These are phyloP conservation scores for Agelas oroides DNA, from an alignment of 37 sponge, comb jelly and placozoan genomes.

Conservation along the genomic window DNA sequence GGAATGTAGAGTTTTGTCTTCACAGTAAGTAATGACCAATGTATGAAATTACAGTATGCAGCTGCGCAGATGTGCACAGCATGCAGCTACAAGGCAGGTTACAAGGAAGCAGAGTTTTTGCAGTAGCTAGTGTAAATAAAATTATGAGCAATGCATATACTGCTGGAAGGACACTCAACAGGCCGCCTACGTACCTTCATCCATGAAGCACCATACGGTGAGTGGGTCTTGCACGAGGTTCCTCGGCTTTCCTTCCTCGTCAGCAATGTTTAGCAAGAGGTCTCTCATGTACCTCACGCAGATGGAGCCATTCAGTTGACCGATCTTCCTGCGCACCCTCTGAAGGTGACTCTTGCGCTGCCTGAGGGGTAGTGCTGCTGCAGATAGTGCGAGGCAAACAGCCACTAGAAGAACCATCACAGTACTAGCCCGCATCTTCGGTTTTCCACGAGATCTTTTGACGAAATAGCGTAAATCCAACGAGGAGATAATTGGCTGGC, in stretches of 20 bases:
- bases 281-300: slow-evolving; percentile 51
- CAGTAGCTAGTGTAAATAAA: no score
- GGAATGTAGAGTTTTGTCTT: no score
- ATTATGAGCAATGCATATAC: no score
- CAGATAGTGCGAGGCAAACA: background rate
- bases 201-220: slow-evolving; percentile 42
- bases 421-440: background rate
- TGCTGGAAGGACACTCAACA: no score
- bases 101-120: no score
- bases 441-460: no score
- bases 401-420: background rate
- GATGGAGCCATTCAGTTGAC: background rate
- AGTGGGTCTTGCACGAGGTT: slow-evolving; percentile 16
- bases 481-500: no score
- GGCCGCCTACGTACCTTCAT: slow-evolving; percentile 33
- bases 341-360: background rate
- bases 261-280: background rate
- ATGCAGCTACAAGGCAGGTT: no score
- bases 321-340: slow-evolving; percentile 26
- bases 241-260: slow-evolving; percentile 23
- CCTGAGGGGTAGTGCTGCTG: background rate
- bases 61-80: no score
- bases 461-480: no score
- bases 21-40: no score
- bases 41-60: no score